Conservation (phyloP, 2,888 invertebrate genomes). For the Pseudococcus longispinus region DNA sequence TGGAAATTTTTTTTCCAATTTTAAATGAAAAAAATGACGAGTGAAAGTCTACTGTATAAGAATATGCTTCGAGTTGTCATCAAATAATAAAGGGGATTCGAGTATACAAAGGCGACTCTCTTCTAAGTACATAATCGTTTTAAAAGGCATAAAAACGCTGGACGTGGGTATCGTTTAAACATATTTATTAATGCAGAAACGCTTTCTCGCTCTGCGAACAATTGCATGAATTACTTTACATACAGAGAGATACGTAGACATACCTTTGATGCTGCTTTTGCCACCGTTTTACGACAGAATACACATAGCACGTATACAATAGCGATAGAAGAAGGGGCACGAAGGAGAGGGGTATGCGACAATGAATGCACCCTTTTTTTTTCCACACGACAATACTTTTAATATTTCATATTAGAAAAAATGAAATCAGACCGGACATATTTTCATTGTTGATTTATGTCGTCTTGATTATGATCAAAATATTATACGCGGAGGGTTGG, state of each 20-base stretch:
- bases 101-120: background rate
- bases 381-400: constrained; percentile 48
- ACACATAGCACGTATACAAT: background rate
- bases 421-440: constrained; percentile 53
- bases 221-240: background rate
- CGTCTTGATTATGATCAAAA: constrained; percentile 53
- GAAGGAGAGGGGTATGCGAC: background rate
- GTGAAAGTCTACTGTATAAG: background rate
- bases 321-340: background rate
- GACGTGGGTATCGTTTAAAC: constrained; percentile 40
- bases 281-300: background rate
- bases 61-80: background rate
- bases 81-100: background rate
- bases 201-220: background rate
- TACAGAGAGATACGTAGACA: background rate
- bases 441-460: constrained; percentile 54
- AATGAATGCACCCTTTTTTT: constrained; percentile 14
- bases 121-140: constrained; percentile 35
- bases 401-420: constrained; percentile 53
- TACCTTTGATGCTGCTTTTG: background rate
- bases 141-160: constrained; percentile 31
- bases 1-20: too few species aligned
- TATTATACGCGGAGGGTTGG: background rate
- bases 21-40: background rate
- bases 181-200: constrained; percentile 29